Conservation (phyloP, 1,140 invertebrate species). For the Pomacea maculata region DNA sequence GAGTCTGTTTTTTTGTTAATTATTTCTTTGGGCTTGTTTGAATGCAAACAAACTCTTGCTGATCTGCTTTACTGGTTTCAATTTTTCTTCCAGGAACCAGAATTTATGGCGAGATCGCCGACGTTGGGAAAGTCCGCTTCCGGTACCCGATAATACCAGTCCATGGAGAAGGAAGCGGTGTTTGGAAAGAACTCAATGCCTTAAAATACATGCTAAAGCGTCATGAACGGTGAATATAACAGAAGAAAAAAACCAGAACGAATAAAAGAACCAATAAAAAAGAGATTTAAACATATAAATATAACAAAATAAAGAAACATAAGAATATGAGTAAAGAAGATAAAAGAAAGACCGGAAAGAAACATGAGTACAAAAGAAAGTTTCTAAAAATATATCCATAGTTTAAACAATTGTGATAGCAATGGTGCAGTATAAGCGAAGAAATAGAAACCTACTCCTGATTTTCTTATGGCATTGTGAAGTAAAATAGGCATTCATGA, state of each 20-base stretch:
- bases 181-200: not conserved
- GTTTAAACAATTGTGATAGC: not conserved
- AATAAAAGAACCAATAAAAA: not conserved
- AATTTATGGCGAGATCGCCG: too few relatives aligned
- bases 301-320: not conserved
- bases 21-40: too few relatives aligned
- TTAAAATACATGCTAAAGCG: not conserved
- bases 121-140: not conserved
- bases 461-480: not conserved
- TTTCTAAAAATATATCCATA: not conserved
- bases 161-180: not conserved
- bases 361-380: not conserved
- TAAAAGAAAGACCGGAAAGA: not conserved
- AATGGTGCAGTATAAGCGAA: not conserved
- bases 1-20: too few relatives aligned
- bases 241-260: not conserved
- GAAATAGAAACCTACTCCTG: not conserved
- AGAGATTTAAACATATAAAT: not conserved
- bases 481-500: not conserved
- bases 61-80: too few relatives aligned
- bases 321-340: not conserved
- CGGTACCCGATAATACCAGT: not conserved
- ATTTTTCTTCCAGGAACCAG: not conserved
- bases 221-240: not conserved
- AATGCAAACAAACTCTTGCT: too few relatives aligned